Percentiles rank a stretch among this genome's conserved stretches.
Evolutionary conservation across 2,797 vertebrate species (phyloP).

Genomic region (Xerus rutilus): DNA sequence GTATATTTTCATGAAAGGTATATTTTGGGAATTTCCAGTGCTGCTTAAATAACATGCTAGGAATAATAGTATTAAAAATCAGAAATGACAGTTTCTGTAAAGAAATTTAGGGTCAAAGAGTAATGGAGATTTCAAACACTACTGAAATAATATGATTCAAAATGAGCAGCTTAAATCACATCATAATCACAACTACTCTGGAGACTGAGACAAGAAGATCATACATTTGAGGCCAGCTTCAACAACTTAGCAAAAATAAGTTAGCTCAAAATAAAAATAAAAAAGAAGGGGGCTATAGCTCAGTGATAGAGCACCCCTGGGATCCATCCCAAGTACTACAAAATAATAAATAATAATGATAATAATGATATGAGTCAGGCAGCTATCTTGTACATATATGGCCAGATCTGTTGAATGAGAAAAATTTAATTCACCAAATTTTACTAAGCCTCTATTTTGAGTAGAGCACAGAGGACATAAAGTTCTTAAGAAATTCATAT

Average conservation of each 20-base stretch:
- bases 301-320: too few species aligned
- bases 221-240: too few species aligned
- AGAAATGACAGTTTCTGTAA: background rate
- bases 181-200: too few species aligned
- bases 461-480: fast-evolving
- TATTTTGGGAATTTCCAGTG: background rate
- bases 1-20: background rate
- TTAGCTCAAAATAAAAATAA: too few species aligned
- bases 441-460: background rate
- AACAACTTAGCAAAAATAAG: too few species aligned
- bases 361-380: too few species aligned
- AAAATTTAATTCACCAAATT: background rate
- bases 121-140: too few species aligned
- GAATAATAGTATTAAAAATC: background rate
- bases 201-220: too few species aligned
- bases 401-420: background rate
- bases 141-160: background rate
- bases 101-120: background rate
- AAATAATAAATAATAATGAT: too few species aligned
- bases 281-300: too few species aligned
- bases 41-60: background rate
- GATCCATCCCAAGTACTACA: too few species aligned
- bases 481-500: background rate
- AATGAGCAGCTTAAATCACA: too few species aligned
- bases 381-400: fast-evolving